These are phyloP conservation scores for Vulpes ferrilata DNA, from an alignment of 2,113 vertebrate genomes.

Conservation along the genomic window DNA sequence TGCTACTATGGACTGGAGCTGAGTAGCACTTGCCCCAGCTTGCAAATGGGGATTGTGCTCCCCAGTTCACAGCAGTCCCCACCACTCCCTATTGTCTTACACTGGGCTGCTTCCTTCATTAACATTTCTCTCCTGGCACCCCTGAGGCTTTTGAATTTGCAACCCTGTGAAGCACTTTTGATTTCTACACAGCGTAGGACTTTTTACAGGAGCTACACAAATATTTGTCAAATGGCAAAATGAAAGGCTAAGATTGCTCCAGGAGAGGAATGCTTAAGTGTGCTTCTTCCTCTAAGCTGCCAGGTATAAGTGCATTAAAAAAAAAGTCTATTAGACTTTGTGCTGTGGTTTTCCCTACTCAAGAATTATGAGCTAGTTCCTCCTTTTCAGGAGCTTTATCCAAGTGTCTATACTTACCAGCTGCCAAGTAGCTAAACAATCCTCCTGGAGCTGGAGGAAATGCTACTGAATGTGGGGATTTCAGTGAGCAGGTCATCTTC, in stretches of 20 bases:
- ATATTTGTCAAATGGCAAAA: constrained; percentile 25
- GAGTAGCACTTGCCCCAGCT: neutral
- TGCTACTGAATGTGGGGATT: constrained; percentile 53
- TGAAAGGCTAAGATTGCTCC: neutral
- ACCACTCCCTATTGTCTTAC: neutral
- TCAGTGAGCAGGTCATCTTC: neutral
- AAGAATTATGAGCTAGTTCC: constrained; percentile 59
- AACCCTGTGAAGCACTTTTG: neutral
- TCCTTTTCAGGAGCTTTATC: constrained; percentile 72
- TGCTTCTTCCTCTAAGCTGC: neutral
- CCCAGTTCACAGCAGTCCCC: neutral
- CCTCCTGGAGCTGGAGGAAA: constrained; percentile 34
- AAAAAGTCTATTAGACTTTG: neutral
- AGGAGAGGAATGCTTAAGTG: neutral
- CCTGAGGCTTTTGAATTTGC: neutral
- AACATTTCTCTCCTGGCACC: neutral
- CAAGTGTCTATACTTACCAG: constrained; percentile 57
- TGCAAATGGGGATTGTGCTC: neutral
- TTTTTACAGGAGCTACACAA: neutral
- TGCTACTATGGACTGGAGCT: neutral
- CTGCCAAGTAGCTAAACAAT: constrained; percentile 59
- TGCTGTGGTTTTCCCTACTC: neutral
- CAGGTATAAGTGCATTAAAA: constrained; percentile 37
- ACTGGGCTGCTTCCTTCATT: neutral
- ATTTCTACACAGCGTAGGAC: neutral